Conservation (phyloP, 2,888 invertebrate genomes). For the Prosapia bicincta region DNA sequence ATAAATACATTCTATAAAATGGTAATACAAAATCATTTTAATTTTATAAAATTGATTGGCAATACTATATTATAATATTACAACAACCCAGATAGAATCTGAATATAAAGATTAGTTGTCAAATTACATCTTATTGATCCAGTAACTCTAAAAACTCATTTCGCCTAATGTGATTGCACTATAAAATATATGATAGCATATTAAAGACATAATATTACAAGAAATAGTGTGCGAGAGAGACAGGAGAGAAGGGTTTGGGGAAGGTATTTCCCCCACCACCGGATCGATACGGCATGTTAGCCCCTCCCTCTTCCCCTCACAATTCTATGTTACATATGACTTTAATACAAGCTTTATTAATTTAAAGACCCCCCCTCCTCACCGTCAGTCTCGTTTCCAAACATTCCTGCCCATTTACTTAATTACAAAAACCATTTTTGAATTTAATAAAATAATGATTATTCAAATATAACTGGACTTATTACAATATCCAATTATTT, state of each 20-base stretch:
- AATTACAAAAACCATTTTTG: background rate
- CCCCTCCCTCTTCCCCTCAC: constrained; percentile 5
- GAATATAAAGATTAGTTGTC: too few species aligned
- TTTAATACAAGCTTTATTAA: constrained; percentile 2
- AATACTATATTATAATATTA: too few species aligned
- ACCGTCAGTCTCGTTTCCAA: background rate
- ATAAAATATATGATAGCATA: background rate
- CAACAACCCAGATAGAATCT: too few species aligned
- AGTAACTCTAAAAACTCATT: background rate
- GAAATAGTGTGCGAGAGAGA: background rate
- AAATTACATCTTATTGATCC: background rate
- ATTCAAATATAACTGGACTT: background rate
- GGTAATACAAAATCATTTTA: too few species aligned
- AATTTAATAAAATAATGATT: background rate
- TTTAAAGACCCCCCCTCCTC: background rate
- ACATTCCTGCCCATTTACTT: background rate
- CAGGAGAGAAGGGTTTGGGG: background rate
- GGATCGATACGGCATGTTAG: constrained; percentile 13
- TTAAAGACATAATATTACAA: background rate
- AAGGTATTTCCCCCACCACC: background rate
- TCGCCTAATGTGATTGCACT: background rate
- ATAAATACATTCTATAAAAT: too few species aligned
- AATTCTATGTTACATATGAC: constrained; percentile 2
- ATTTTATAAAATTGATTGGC: too few species aligned
- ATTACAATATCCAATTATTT: too few species aligned